Evolutionary conservation across 2,797 vertebrate genomes (phyloP), one percentile per base, ranked within the genome.

Genomic region (Australoheros facetus): DNA sequence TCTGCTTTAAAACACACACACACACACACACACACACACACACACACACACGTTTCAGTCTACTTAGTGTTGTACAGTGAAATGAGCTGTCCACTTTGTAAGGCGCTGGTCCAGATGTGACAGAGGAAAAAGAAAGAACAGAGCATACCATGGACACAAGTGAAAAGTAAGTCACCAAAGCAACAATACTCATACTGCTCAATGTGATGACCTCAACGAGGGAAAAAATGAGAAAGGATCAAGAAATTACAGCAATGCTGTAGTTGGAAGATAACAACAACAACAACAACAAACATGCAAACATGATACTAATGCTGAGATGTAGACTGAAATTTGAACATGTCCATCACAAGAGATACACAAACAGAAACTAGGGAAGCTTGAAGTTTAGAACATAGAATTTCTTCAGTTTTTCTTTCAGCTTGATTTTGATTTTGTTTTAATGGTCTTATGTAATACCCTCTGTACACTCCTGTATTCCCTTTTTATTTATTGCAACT

Each of bases 111-210:
- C 13, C 42, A 45, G 21, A 26, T 64, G 14, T 0, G 8, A 45
- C 37, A 11, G 60, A 64, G 37, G 37, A 4, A 17, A 64, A 45
- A 21, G 21, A 64, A 7, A 45, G 37, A 17, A n/a, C 7, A 64
- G 9, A 42, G 39, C 26, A 3, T 64, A n/a, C 1, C 59, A 16
- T 8, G 2, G 37, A 62, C 34, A 39, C 2, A 14, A 12, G 2
- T 45, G 37, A 45, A 45, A 64, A 64, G 37, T 39, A 42, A 62
- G 39, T 16, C 39, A 17, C 21, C 42, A 17, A 45, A 45, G 21
- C 1, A 64, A 17, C 16, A 13, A 26, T 0, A 26, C 3, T 0
- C 21, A 45, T 26, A 13, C 4, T 26, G 60, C 37, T 45, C 21
- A 45, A 45, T 4, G 42, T 26, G 14, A 45, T 14, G 42, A 45